phyloP scores from a whole-genome alignment of 92 coral and sea anemone genomes.

The Nematostella vectensis region DNA sequence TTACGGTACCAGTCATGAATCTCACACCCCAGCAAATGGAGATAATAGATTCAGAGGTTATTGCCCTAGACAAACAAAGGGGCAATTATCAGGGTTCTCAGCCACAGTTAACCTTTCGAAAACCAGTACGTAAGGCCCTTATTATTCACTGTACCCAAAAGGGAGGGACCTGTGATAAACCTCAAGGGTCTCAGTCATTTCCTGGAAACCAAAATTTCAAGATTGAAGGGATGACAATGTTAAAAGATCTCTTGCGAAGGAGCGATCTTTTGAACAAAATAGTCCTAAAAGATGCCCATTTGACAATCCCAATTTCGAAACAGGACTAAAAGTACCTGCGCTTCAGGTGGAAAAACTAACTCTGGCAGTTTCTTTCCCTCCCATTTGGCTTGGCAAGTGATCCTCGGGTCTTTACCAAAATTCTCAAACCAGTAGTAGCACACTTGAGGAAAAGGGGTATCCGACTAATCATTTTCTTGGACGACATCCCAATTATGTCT shows the following conservation, averaged over 20 bases:
- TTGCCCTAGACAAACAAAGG: slow-evolving; percentile 8
- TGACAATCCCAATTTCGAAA: slow-evolving; percentile 15
- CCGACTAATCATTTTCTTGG: slow-evolving; percentile 27
- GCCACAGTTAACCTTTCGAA: background rate
- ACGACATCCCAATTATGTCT: slow-evolving; percentile 33
- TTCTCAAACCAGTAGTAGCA: slow-evolving; percentile 21
- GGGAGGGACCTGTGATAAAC: slow-evolving; percentile 42
- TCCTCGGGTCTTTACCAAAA: slow-evolving; percentile 21
- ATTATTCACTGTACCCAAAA: slow-evolving; percentile 42
- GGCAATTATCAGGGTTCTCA: background rate
- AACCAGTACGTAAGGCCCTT: slow-evolving; percentile 9
- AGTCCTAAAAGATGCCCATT: slow-evolving; percentile 56
- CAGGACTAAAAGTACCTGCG: slow-evolving; percentile 20
- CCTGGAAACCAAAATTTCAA: slow-evolving; percentile 54
- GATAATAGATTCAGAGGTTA: slow-evolving; percentile 7
- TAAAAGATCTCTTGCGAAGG: slow-evolving; percentile 35
- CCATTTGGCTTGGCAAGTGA: slow-evolving; percentile 33
- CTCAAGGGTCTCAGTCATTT: slow-evolving; percentile 34
- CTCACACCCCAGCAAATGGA: slow-evolving; percentile 1
- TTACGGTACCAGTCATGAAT: background rate
- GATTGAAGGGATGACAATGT: slow-evolving; percentile 49
- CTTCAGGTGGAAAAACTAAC: slow-evolving; percentile 19
- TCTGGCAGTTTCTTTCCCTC: slow-evolving; percentile 24
- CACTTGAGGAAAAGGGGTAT: slow-evolving; percentile 20
- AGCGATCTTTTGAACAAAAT: slow-evolving; percentile 36